These are phyloP conservation scores for Kradibia gibbosae DNA, from an alignment of 1,140 invertebrate genomes.

Conservation along the genomic window DNA sequence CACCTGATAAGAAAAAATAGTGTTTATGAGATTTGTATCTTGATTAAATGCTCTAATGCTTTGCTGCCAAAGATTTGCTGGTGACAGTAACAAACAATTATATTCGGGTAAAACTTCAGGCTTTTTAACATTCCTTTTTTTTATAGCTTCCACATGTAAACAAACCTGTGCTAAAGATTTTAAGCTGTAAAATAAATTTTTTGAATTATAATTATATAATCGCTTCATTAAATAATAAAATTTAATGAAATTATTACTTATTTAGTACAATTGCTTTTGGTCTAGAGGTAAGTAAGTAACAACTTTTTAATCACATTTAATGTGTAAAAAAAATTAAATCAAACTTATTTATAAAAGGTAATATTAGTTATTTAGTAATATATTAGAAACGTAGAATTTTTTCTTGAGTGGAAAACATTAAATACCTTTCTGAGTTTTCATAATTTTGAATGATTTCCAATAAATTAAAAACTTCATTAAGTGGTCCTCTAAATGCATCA, in stretches of 20 bases:
- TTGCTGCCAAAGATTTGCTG: slow-evolving; percentile 93
- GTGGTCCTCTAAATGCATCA: slow-evolving; percentile 90
- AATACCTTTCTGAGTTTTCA: slow-evolving; percentile 83
- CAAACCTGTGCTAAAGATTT: slow-evolving; percentile 86
- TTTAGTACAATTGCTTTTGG: background rate
- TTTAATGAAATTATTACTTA: slow-evolving; percentile 10
- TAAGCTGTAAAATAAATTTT: slow-evolving; percentile 68
- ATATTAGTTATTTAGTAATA: too few species aligned
- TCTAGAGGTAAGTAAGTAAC: too few species aligned
- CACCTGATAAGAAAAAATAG: slow-evolving; percentile 88
- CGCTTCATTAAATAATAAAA: background rate
- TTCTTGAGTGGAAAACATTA: too few species aligned
- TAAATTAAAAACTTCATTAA: slow-evolving; percentile 90
- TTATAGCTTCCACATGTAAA: slow-evolving; percentile 88
- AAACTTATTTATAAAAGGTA: too few species aligned
- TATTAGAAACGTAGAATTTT: too few species aligned
- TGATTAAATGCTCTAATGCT: slow-evolving; percentile 83
- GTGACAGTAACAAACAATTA: slow-evolving; percentile 92
- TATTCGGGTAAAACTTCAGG: slow-evolving; percentile 86
- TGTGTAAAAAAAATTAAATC: too few species aligned
- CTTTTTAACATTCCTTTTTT: slow-evolving; percentile 75
- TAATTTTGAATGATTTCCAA: slow-evolving; percentile 89
- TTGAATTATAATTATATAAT: background rate
- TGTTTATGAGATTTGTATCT: slow-evolving; percentile 84
- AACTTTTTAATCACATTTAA: too few species aligned